A percentile compares a stretch with the other conserved stretches of the same genome.
These are phyloP conservation scores for Scaptodrosophila latifasciaeformis DNA, from an alignment of 2,888 invertebrate genomes.

Conservation along the genomic window DNA sequence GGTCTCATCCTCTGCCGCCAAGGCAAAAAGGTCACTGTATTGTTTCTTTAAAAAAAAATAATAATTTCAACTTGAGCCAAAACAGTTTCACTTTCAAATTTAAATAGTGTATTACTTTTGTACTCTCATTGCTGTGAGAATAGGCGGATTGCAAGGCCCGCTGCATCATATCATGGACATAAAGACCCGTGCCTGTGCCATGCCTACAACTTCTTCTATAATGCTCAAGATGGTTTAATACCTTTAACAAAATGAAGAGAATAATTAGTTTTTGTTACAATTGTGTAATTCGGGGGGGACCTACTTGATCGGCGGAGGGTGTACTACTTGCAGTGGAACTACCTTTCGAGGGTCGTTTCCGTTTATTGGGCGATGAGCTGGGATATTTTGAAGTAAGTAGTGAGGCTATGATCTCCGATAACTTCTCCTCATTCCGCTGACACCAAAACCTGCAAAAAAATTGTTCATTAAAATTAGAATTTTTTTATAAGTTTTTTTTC, in stretches of 20 bases:
- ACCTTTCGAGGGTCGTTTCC: constrained; percentile 88
- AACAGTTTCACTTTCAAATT: no score
- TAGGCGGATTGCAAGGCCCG: constrained; percentile 92
- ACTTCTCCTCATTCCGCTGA: constrained; percentile 91
- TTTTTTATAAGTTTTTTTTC: neutral
- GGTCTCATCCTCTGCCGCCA: constrained; percentile 92
- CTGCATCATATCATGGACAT: constrained; percentile 93
- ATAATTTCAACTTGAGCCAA: constrained; percentile 12
- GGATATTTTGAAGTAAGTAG: constrained; percentile 88
- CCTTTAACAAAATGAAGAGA: constrained; percentile 74
- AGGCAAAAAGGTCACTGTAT: constrained; percentile 91
- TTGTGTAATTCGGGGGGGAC: constrained; percentile 5
- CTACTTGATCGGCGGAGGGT: constrained; percentile 86
- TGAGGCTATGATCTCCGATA: constrained; percentile 86
- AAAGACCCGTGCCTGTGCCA: constrained; percentile 83
- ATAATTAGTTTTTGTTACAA: neutral
- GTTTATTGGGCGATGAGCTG: constrained; percentile 91
- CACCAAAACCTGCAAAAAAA: constrained; percentile 84
- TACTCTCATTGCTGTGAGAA: constrained; percentile 89
- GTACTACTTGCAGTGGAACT: constrained; percentile 82
- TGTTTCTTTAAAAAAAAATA: constrained; percentile 79
- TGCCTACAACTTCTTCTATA: constrained; percentile 83
- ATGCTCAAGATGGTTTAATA: constrained; percentile 94
- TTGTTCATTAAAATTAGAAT: neutral
- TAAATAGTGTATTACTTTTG: no score